Conservation (phyloP, 2,113 vertebrate species). For the Nicator chloris region DNA sequence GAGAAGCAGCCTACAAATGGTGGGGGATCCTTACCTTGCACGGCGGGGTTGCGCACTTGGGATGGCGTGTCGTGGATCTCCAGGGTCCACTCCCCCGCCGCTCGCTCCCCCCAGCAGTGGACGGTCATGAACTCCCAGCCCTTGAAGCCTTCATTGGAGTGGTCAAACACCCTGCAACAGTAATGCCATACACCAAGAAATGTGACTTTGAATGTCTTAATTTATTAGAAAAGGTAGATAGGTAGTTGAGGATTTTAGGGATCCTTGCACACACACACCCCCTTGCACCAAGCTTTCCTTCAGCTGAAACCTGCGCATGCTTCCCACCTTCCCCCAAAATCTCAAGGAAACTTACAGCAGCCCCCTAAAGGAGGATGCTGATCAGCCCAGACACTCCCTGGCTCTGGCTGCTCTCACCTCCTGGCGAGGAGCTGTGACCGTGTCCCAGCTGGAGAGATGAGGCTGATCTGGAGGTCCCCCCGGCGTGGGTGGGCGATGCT, state of each 20-base stretch:
- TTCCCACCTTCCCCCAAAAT: background rate
- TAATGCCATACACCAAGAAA: background rate
- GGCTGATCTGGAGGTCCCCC: conserved; percentile 89
- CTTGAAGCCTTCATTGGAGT: conserved; percentile 87
- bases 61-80: conserved; percentile 84
- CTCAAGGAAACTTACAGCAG: background rate
- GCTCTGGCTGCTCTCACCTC: conserved; percentile 68
- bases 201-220: rapidly evolving
- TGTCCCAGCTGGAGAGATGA: conserved; percentile 86
- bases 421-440: conserved; percentile 85
- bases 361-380: background rate
- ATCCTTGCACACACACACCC: rapidly evolving
- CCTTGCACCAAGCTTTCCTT: background rate
- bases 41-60: conserved; percentile 81
- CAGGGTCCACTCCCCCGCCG: conserved; percentile 86
- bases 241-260: background rate
- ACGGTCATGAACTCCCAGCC: conserved; percentile 96
- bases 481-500: conserved; percentile 83
- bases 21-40: conserved; percentile 76
- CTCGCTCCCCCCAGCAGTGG: conserved; percentile 91
- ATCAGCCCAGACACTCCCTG: rapidly evolving
- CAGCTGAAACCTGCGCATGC: background rate
- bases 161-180: conserved; percentile 77
- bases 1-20: background rate
- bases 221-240: background rate